These are phyloP conservation scores for Thalassaphorura encarpata DNA, from an alignment of 1,140 invertebrate species.

Conservation along the genomic window DNA sequence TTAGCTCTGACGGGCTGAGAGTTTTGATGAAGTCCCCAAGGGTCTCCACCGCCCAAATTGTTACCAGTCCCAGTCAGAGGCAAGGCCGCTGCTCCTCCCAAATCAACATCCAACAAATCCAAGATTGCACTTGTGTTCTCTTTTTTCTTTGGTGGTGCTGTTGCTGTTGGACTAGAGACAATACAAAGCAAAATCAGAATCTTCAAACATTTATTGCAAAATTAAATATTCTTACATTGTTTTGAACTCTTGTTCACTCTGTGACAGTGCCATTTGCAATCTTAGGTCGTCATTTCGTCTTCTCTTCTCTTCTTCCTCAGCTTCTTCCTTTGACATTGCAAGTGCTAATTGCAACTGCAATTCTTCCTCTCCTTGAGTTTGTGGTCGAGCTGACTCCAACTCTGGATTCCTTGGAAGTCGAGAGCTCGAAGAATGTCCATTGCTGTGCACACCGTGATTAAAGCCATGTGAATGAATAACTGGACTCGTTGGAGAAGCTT, in stretches of 20 bases:
- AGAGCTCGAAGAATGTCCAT: background rate
- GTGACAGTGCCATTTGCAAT: constrained; percentile 82
- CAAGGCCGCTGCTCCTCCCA: constrained; percentile 40
- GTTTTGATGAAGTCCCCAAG: too few species aligned
- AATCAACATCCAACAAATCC: constrained; percentile 69
- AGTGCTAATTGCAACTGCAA: constrained; percentile 93
- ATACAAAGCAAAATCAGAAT: background rate
- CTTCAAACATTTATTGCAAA: constrained; percentile 1
- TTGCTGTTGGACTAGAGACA: constrained; percentile 6
- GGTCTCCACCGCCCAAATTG: constrained; percentile 39
- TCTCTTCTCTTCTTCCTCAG: constrained; percentile 89
- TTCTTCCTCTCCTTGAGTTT: constrained; percentile 95
- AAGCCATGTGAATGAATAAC: constrained; percentile 25
- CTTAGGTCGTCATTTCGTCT: constrained; percentile 85
- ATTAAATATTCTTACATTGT: constrained; percentile 33
- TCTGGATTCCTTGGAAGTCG: constrained; percentile 48
- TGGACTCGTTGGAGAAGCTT: constrained; percentile 33
- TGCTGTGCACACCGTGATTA: constrained; percentile 10
- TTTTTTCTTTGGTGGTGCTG: constrained; percentile 47
- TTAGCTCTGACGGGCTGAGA: constrained; percentile 35
- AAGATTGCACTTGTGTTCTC: constrained; percentile 41
- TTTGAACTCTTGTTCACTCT: constrained; percentile 85
- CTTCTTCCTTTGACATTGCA: constrained; percentile 97
- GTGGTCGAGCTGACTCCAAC: constrained; percentile 83
- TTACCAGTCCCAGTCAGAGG: constrained; percentile 35